Percentiles rank a stretch among this genome's conserved stretches.
phyloP scores from a whole-genome alignment of 1,140 invertebrate species.

The Microplitis demolitor region DNA sequence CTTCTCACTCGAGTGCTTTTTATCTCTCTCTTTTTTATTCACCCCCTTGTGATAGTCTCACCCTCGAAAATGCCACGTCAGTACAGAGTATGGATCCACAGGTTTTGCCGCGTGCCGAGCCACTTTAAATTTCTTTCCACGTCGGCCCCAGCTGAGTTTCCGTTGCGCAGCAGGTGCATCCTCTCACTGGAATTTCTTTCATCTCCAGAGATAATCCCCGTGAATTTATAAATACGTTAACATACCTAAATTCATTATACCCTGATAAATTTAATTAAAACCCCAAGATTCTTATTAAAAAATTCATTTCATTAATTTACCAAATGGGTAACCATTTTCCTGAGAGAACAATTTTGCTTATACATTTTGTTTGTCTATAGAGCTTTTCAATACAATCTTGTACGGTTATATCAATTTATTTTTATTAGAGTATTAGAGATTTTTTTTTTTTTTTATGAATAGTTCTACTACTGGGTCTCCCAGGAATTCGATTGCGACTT shows the following conservation, averaged over 20 bases:
- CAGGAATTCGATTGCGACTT: constrained; percentile 9
- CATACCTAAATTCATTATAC: too few relatives aligned
- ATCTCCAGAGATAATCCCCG: neutral
- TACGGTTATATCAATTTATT: too few relatives aligned
- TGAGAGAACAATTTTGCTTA: too few relatives aligned
- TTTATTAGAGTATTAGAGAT: neutral
- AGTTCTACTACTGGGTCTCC: neutral
- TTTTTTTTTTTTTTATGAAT: neutral
- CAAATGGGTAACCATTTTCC: too few relatives aligned
- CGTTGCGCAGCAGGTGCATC: constrained; percentile 15
- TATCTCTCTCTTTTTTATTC: constrained; percentile 6
- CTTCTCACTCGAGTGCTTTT: neutral
- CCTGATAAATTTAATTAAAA: too few relatives aligned
- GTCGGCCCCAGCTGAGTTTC: constrained; percentile 11
- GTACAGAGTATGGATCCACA: constrained; percentile 23
- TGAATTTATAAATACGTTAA: neutral
- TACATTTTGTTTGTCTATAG: too few relatives aligned
- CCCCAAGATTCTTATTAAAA: too few relatives aligned
- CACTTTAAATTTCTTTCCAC: constrained; percentile 21
- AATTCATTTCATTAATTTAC: neutral
- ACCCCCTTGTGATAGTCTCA: too few relatives aligned
- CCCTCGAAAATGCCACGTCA: neutral
- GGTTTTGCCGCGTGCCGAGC: constrained; percentile 20
- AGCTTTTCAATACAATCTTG: too few relatives aligned
- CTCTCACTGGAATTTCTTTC: neutral